Evolutionary conservation across 2,113 vertebrate genomes (phyloP), one percentile per base, ranked within the genome.

Genomic region (Circaetus cinerascens): DNA sequence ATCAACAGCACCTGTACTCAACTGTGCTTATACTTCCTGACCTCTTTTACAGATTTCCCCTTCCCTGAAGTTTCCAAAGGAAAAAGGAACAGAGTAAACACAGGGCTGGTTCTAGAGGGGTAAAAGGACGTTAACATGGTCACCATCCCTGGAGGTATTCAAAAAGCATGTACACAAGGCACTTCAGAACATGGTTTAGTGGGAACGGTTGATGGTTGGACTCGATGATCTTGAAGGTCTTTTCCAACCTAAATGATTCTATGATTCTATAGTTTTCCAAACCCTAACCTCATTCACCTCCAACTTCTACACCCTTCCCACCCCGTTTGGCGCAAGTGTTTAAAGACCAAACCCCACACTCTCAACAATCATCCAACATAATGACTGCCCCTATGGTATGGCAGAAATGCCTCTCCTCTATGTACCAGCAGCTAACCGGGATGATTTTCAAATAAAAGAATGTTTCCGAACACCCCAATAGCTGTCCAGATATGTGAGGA

Each of bases 381-480:
- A 36, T 0, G 38, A 51, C 26, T 32, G 43, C 20, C 7, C 30
- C 74, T 30, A 17, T 5, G 20, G 7, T 22, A 20, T 2, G 55
- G 55, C 67, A 91, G 41, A 38, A 84, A 46, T 10, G 20, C 22
- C 29, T 46, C 56, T 57, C 18, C 56, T 67, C 14, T 51, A 6
- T 0, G 1, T 0, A 83, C 60, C 10, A 74, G 55, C 32, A 74
- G 46, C n/a, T 27, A 69, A 41, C 12, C 19, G 4, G 3, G 7
- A 29, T 14, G 15, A n/a, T 51, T 75, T 88, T 56, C 81, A 53
- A 51, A 45, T 1, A 75, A 10, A n/a, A 72, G 6, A 86, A n/a
- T 0, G 6, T 36, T 50, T 67, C 50, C 3, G 0, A 46, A 57
- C 41, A 50, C 14, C 36, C 21, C 4, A 1, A 2, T 8, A 0